phyloP scores from a whole-genome alignment of 2,797 vertebrate genomes.

The Urophycis tenuis region DNA sequence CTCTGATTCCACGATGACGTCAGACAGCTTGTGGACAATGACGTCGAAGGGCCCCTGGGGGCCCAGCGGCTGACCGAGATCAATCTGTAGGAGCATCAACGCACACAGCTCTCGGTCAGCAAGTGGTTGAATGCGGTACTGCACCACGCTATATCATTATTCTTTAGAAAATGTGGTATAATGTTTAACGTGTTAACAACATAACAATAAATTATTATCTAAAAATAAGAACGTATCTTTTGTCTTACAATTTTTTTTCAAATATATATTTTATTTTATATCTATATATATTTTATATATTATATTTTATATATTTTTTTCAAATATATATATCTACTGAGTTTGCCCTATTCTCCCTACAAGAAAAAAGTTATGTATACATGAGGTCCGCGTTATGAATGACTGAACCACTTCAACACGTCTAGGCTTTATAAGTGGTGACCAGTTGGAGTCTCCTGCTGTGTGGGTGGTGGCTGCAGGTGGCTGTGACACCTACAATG shows the following conservation, averaged over 20 bases:
- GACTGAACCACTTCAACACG: background rate
- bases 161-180: too few species aligned
- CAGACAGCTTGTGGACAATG: constrained; percentile 74
- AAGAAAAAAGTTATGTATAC: background rate
- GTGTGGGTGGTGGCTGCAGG: constrained; percentile 47
- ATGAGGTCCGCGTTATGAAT: background rate
- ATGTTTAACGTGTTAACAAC: background rate
- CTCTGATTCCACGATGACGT: constrained; percentile 69
- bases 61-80: constrained; percentile 60
- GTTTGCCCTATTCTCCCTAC: background rate
- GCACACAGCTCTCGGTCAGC: background rate
- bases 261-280: background rate
- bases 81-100: constrained; percentile 55
- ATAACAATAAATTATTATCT: background rate
- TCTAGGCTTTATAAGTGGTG: background rate
- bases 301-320: too few species aligned
- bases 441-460: background rate
- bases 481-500: constrained; percentile 57
- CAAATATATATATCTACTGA: background rate
- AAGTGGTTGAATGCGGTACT: background rate
- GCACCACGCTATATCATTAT: background rate
- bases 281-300: background rate
- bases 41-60: constrained; percentile 70
- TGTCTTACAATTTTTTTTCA: too few species aligned
- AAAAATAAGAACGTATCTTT: too few species aligned